Evolutionary conservation across 2,113 vertebrate genomes (phyloP).

Genomic region (Cricetomys ansorgei): DNA sequence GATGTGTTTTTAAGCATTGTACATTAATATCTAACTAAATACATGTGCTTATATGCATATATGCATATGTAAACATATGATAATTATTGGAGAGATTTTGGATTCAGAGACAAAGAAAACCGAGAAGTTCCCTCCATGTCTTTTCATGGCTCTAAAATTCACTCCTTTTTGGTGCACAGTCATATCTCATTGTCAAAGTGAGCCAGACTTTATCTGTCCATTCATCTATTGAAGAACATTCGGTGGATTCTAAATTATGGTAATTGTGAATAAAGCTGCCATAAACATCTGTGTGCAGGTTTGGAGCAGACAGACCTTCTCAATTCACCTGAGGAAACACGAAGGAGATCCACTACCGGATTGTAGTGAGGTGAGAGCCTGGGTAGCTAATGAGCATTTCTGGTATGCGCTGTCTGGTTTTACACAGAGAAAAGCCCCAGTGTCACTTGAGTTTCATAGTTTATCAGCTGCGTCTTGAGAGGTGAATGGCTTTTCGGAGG

Average conservation of each 20-base stretch:
- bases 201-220: neutral
- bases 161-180: neutral
- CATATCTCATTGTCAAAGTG: neutral
- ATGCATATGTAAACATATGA: neutral
- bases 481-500: neutral
- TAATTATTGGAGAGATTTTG: neutral
- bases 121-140: neutral
- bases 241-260: neutral
- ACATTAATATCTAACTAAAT: neutral
- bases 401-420: neutral
- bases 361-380: neutral
- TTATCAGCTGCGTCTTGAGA: neutral
- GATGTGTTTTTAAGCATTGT: neutral
- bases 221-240: neutral
- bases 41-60: neutral
- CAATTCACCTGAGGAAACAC: neutral
- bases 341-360: neutral
- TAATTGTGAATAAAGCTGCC: neutral
- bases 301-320: neutral
- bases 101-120: constrained; percentile 20
- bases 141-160: neutral
- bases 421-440: neutral
- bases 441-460: neutral
- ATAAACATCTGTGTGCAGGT: neutral
- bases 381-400: neutral